Base-by-base conservation (phyloP, 1,140 invertebrate genomes). In the Centruroides sculpturatus region DNA sequence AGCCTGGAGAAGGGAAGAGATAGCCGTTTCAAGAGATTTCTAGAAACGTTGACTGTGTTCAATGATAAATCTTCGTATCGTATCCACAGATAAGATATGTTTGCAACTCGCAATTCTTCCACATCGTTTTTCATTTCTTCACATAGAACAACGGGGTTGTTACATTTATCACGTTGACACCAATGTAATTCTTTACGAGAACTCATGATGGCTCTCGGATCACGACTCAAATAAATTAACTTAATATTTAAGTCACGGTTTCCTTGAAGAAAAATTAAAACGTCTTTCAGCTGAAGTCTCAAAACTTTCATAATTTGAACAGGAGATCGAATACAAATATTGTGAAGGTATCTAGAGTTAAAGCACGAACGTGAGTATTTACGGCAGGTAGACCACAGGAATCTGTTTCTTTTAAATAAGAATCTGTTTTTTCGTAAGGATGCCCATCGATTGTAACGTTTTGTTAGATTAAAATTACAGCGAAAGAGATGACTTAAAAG, bases 101-200 rank as follows among this genome's bases (percentile, higher is more conserved):
- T 88, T 55, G 81, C 73, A 67, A 81, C 78, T 5, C 79, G 73
- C 57, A 92, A 74, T 52, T 78, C 71, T 9, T 83, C 76, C 36
- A 88, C 87, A 61, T 68, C 89, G 52, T 83, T 80, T 5, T 85
- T 82, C 75, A 93, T 83, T 74, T 92, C 89, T 41, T 80, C 78
- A 72, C 90, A 93, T 0, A 92, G 77, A 41, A 83, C 72, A 35
- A 77, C 72, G 0, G 88, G 83, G 69, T 89, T 80, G 69, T 83
- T 83, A 73, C 89, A 93, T 71, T 91, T 87, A 5, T 84, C 81
- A 61, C 83, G 78, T n/a, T 81, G 85, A 71, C 89, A 93, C 85
- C 89, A 92, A 56, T 83, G 80, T 4, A 88, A 78, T 72, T 90
- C 87, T 61, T 83, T 83, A 48, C 90, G 77, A 0, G 89, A 92